Evolutionary conservation across 2,888 invertebrate genomes (phyloP), one percentile per base, ranked within the genome.

Genomic region (Lithophane ornitopus): DNA sequence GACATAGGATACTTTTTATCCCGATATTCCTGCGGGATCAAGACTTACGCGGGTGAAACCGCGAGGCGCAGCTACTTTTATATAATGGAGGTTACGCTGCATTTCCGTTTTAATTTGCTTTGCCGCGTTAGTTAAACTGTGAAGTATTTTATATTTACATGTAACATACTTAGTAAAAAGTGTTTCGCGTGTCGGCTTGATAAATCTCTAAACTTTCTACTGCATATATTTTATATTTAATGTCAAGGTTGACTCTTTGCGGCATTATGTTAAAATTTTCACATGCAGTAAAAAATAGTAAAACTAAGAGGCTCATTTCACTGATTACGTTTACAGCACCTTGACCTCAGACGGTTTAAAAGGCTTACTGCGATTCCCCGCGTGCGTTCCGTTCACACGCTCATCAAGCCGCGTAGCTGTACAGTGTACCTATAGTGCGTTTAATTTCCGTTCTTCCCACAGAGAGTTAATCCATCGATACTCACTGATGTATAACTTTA

Each of bases 381-480:
- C 66, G 63, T 58, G 19, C 70, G 72, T 77, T 86, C 44, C 61
- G 76, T 78, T 87, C 87, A 74, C 87, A 87, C 87, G 88, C 62
- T 86, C 80, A 86, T 88, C 84, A 79, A 69, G 28, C 41, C 28
- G 69, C 56, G 68, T 85, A 62, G 34, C 69, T 67, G 74, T 86
- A 44, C 39, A 70, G 66, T 70, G 74, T 82, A 8, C 19, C 49
- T 8, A 34, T 34, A 62, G 59, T 82, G 78, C 52, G 74, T 85
- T 78, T 84, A 82, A 82, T 85, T 75, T 84, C 83, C 86, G 69
- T 63, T 75, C 78, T 78, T 76, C 76, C 75, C 80, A 76, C 86
- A 77, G 65, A 49, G 63, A 67, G 63, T 67, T 77, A 78, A 81
- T 76, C 73, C 71, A 34, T 76, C 75, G 71, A 77, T 81, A 80